Evolutionary conservation across 2,113 vertebrate species (phyloP).

Genomic region (Zosterops borbonicus): DNA sequence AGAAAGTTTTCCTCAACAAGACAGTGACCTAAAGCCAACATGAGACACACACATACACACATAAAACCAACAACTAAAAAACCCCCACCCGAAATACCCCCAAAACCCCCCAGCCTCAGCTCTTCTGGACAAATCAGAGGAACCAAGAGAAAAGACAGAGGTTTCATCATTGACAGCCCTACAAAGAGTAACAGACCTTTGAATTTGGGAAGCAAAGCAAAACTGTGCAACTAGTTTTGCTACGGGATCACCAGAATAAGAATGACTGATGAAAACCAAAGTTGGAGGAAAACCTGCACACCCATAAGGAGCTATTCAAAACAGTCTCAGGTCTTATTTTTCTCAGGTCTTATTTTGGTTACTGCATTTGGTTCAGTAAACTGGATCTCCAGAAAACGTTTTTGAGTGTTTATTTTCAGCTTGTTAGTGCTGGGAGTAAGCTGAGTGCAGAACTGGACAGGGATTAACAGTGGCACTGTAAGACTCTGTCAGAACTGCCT

Average conservation of each 20-base stretch:
- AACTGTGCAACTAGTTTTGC: neutral
- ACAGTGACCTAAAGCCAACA: neutral
- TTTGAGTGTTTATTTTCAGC: neutral
- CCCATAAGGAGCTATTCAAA: neutral
- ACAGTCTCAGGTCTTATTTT: neutral
- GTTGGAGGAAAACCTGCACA: neutral
- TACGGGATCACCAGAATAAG: neutral
- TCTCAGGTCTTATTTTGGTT: neutral
- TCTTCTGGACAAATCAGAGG: neutral
- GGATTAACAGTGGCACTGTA: fast-evolving
- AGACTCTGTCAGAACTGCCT: neutral
- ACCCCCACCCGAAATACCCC: neutral
- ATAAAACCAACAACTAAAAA: neutral
- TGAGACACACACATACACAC: neutral
- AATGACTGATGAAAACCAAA: neutral
- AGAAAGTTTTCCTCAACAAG: neutral
- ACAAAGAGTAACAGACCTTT: neutral
- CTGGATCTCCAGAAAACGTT: fast-evolving
- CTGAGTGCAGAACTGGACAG: neutral
- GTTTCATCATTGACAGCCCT: neutral
- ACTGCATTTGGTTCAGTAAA: neutral
- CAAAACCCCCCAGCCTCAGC: neutral
- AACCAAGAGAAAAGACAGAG: neutral
- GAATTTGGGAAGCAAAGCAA: neutral
- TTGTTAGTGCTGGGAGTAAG: neutral